Percentiles rank a stretch among this genome's conserved stretches.
Conservation (phyloP, 1,140 invertebrate species). For the Coboldia fuscipes region DNA sequence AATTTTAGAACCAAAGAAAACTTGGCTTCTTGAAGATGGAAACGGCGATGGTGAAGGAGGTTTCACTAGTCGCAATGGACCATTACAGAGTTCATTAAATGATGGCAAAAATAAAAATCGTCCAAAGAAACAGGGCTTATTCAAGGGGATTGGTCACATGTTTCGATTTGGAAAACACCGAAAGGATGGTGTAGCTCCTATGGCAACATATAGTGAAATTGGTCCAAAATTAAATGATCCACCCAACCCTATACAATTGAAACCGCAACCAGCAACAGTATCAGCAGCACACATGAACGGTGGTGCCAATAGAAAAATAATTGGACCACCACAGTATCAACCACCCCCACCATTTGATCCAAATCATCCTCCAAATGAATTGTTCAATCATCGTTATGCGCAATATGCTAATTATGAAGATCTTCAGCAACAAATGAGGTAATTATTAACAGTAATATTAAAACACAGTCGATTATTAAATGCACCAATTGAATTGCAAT, state of each 20-base stretch:
- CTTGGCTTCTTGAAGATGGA: constrained; percentile 34
- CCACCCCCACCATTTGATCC: constrained; percentile 16
- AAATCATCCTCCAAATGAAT: constrained; percentile 20
- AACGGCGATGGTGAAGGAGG: constrained; percentile 31
- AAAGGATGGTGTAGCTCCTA: constrained; percentile 31
- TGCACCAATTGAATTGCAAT: constrained; percentile 7
- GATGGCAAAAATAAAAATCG: constrained; percentile 39
- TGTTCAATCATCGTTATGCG: constrained; percentile 29
- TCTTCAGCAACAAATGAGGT: constrained; percentile 58
- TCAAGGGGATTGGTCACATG: constrained; percentile 63
- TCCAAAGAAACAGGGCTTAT: constrained; percentile 47
- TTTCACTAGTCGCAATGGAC: constrained; percentile 37
- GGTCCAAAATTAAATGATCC: constrained; percentile 15
- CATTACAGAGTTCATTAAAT: constrained; percentile 43
- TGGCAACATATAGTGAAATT: constrained; percentile 22
- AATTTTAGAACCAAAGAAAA: constrained; percentile 29
- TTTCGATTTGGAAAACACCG: constrained; percentile 62
- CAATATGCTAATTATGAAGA: constrained; percentile 72
- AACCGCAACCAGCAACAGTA: constrained; percentile 5
- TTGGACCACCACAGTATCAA: constrained; percentile 16
- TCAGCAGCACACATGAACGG: too few relatives aligned
- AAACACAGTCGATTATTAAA: not conserved
- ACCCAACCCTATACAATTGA: constrained; percentile 10
- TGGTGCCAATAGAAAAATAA: constrained; percentile 1
- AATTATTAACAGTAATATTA: constrained; percentile 14